Evolutionary conservation across 2,888 invertebrate species (phyloP).

Genomic region (Rapana venosa): DNA sequence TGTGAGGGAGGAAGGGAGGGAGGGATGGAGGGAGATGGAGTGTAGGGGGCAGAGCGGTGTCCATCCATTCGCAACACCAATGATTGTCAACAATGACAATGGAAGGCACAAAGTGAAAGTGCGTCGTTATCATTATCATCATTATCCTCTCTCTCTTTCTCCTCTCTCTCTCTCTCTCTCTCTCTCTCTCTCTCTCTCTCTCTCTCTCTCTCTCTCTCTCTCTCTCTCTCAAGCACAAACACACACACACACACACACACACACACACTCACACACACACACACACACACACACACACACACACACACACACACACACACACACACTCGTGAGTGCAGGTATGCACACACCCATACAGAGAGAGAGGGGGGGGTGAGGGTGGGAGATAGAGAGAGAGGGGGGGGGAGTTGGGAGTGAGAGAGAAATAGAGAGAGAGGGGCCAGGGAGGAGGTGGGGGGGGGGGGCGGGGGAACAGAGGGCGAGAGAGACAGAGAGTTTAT

Average conservation of each 20-base stretch:
- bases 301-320: conserved; percentile 18
- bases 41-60: too few relatives aligned
- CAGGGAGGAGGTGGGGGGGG: neutral
- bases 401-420: neutral
- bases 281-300: conserved; percentile 31
- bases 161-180: conserved; percentile 10
- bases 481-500: too few relatives aligned
- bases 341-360: neutral
- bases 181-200: conserved; percentile 5
- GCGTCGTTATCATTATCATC: too few relatives aligned
- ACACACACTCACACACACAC: conserved; percentile 35
- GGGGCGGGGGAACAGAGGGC: too few relatives aligned
- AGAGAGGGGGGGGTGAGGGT: too few relatives aligned
- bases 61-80: too few relatives aligned
- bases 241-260: conserved; percentile 1
- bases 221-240: neutral
- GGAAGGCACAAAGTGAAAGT: too few relatives aligned
- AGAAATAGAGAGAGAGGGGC: neutral
- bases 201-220: conserved; percentile 16
- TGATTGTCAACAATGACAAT: too few relatives aligned
- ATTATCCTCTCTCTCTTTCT: neutral
- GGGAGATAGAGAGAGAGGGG: neutral
- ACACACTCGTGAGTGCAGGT: neutral
- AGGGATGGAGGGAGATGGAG: too few relatives aligned
- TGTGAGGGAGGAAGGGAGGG: too few relatives aligned